Conservation (phyloP, 2,797 vertebrate species). For the Diglossa cyanea region DNA sequence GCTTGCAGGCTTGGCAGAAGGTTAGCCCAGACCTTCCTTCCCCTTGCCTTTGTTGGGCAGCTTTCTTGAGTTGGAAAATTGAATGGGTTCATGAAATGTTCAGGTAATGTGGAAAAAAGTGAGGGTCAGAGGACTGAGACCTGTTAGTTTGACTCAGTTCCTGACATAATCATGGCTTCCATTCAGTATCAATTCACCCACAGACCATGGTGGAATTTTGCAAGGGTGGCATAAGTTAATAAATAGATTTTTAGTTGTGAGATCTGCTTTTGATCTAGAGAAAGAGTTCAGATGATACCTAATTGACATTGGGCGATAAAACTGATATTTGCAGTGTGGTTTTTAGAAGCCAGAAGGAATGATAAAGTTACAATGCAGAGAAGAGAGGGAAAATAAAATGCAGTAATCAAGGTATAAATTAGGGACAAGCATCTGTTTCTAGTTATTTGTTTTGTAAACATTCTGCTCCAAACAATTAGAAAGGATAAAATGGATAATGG, state of each 20-base stretch:
- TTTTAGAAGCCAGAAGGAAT: background rate
- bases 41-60: background rate
- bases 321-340: background rate
- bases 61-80: background rate
- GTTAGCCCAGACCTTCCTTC: background rate
- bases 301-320: background rate
- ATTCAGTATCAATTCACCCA: background rate
- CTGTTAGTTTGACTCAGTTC: background rate
- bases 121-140: background rate
- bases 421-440: background rate
- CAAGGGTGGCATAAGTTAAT: background rate
- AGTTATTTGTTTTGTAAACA: background rate
- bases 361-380: background rate
- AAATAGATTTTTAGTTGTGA: background rate
- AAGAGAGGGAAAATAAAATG: background rate
- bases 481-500: background rate
- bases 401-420: background rate
- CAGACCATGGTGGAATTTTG: background rate
- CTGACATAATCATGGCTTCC: background rate
- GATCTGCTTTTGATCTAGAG: background rate
- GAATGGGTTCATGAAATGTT: background rate
- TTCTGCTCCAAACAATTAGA: background rate
- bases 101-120: background rate
- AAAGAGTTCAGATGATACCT: background rate
- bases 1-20: background rate